Conservation (phyloP, 2,888 invertebrate genomes). For the Erebia palarica region DNA sequence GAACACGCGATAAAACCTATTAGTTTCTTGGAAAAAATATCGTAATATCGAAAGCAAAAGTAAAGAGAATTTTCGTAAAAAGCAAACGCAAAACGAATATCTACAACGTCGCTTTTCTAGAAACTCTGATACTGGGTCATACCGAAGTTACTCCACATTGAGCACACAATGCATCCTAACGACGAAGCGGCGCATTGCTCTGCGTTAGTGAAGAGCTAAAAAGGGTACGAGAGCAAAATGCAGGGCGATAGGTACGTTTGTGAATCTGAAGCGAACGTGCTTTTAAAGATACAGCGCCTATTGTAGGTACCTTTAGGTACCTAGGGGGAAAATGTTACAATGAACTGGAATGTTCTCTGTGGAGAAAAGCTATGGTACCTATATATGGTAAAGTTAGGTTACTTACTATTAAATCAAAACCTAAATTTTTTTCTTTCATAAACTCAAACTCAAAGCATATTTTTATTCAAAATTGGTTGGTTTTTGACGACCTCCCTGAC, state of each 20-base stretch:
- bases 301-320: not conserved
- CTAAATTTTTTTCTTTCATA: too few relatives aligned
- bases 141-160: constrained; percentile 14
- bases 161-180: constrained; percentile 8
- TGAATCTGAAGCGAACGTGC: constrained; percentile 25
- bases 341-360: not conserved
- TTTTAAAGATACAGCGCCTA: constrained; percentile 9
- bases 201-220: constrained; percentile 37
- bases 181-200: constrained; percentile 2
- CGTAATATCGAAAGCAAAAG: not conserved
- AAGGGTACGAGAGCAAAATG: constrained; percentile 37
- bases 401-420: too few relatives aligned
- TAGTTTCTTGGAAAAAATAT: too few relatives aligned
- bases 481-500: too few relatives aligned
- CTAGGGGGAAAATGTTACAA: not conserved
- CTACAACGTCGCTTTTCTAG: not conserved
- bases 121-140: constrained; percentile 7
- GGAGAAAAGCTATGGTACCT: not conserved
- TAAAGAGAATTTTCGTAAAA: too few relatives aligned
- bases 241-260: constrained; percentile 23
- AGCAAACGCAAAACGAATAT: not conserved
- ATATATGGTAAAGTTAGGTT: too few relatives aligned
- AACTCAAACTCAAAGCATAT: too few relatives aligned
- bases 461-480: too few relatives aligned
- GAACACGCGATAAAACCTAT: too few relatives aligned